Percentiles rank a stretch among this genome's conserved stretches.
phyloP scores from a whole-genome alignment of 1,140 invertebrate species.

The Temnothorax nylanderi region DNA sequence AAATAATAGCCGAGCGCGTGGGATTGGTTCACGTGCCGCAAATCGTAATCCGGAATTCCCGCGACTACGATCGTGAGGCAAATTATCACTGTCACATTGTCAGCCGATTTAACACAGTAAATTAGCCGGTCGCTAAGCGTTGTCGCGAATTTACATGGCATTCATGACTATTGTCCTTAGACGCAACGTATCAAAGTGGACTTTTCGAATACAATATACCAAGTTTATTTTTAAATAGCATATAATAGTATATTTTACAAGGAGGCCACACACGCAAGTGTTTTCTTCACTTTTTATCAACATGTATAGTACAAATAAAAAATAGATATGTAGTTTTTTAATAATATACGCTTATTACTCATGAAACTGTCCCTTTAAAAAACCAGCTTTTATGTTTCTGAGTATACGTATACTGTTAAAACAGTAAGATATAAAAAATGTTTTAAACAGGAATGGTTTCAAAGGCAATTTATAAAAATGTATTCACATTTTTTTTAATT shows the following conservation, averaged over 20 bases:
- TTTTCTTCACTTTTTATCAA: neutral
- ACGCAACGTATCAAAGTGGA: neutral
- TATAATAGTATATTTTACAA: neutral
- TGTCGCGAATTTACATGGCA: neutral
- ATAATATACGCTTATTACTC: too few species aligned
- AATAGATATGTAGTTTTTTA: neutral
- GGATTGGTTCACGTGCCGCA: conserved; percentile 57
- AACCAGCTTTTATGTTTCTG: neutral
- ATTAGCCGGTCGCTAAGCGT: conserved; percentile 29
- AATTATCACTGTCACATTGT: conserved; percentile 43
- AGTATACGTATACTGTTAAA: too few species aligned
- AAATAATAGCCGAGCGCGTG: conserved; percentile 42
- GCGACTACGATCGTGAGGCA: conserved; percentile 37
- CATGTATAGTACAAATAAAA: neutral
- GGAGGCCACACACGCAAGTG: neutral
- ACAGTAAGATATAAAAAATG: neutral
- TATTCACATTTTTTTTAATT: neutral
- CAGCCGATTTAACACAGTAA: conserved; percentile 14
- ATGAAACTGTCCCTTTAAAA: neutral
- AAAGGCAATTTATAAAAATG: neutral
- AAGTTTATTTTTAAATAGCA: neutral
- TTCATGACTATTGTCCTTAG: neutral
- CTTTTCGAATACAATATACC: neutral
- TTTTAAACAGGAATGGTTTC: neutral
- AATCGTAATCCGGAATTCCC: conserved; percentile 62